Conservation (phyloP, 2,113 vertebrate genomes). For the Archocentrus centrarchus region DNA sequence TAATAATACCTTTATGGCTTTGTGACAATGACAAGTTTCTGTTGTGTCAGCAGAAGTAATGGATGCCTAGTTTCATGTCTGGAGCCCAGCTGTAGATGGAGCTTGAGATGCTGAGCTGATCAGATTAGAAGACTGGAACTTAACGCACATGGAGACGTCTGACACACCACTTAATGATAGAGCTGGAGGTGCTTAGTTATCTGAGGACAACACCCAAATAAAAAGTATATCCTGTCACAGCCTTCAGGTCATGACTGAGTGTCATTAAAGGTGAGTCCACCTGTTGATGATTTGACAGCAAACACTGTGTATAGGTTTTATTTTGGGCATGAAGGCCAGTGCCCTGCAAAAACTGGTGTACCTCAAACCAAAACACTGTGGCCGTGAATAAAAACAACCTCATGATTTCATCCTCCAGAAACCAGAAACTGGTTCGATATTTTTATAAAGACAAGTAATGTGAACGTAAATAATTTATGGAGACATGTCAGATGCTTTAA, state of each 20-base stretch:
- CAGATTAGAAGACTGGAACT: not conserved
- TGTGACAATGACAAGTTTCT: not conserved
- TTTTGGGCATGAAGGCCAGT: not conserved
- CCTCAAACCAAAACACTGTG: not conserved
- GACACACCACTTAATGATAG: constrained; percentile 11
- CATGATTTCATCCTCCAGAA: not conserved
- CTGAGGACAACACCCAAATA: not conserved
- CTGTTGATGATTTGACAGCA: not conserved
- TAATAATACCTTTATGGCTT: constrained; percentile 1
- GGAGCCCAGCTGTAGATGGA: not conserved
- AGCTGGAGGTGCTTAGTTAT: not conserved
- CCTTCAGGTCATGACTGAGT: constrained; percentile 33
- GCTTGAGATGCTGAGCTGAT: not conserved
- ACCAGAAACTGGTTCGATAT: constrained; percentile 4
- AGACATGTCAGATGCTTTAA: not conserved
- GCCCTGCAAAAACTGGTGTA: not conserved
- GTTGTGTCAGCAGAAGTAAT: constrained; percentile 18
- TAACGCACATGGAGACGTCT: not conserved
- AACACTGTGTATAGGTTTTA: constrained; percentile 2
- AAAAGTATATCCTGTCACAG: constrained; percentile 16
- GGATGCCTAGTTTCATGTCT: not conserved
- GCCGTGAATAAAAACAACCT: not conserved
- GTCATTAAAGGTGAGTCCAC: constrained; percentile 32
- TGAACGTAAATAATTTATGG: not conserved
- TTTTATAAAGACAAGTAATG: constrained; percentile 19